Evolutionary conservation across 2,888 invertebrate species (phyloP), one percentile per base, ranked within the genome.

Genomic region (Cryptus viduatorius): DNA sequence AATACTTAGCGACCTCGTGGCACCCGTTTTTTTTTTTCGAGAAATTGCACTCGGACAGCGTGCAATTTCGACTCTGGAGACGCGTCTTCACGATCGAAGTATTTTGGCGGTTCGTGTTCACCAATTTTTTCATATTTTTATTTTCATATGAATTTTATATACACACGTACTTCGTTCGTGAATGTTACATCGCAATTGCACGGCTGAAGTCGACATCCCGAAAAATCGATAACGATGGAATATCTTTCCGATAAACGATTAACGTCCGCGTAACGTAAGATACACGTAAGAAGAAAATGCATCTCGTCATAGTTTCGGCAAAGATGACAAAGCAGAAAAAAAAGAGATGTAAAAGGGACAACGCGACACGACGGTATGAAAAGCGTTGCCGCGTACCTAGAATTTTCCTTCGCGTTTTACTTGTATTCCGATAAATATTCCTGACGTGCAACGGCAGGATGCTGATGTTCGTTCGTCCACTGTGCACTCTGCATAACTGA

Each of bases 401-500:
- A 37, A 44, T 31, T 16, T 67, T 67, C 37, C 56, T 42, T 46
- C 73, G 12, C 48, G 44, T 61, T 61, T 29, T 61, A 61, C 59
- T 48, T 75, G 61, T 75, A 64, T 64, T 75, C 31, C 73, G 37
- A 75, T 75, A 75, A 75, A 61, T 75, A 75, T 72, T 72, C 46
- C 59, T 59, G 59, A 42, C 72, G 24, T 42, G 59, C 44, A 19
- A 16, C 42, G 65, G 71, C n/a, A 44, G 19, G 42, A n/a, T 29
- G n/a, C 42, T 19, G 53, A 59, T 12, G 59, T 46, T 68, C 29
- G 24, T 56, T 42, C 29, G 56, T 12, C 24, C 16, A 19, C n/a
- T n/a, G n/a, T 56, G 19, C 56, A 12, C 19, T 7, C 59, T 59
- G 56, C 44, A 59, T 19, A 59, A n/a, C 24, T 44, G 8, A n/a